phyloP scores from a whole-genome alignment of 2,888 invertebrate genomes.

The Tetramorium bicarinatum region DNA sequence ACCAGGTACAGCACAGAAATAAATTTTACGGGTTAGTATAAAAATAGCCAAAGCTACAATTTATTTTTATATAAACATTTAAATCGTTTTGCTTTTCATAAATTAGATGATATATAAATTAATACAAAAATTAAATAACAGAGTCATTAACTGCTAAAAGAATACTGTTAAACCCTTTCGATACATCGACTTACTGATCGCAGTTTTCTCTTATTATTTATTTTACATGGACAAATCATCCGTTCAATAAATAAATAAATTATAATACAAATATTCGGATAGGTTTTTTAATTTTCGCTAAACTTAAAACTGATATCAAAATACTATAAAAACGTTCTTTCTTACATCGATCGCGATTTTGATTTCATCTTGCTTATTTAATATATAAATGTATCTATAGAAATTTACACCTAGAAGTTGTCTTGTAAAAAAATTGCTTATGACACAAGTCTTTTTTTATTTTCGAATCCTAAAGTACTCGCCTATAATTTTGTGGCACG shows the following conservation, averaged over 20 bases:
- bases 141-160: constrained; percentile 27
- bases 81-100: neutral
- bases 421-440: neutral
- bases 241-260: constrained; percentile 34
- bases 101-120: constrained; percentile 31
- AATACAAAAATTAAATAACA: constrained; percentile 47
- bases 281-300: neutral
- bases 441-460: neutral
- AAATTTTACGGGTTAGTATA: constrained; percentile 16
- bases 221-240: neutral
- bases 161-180: constrained; percentile 43
- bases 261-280: neutral
- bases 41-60: constrained; percentile 39
- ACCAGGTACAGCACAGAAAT: constrained; percentile 2
- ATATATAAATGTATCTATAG: neutral
- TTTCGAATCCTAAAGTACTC: neutral
- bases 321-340: constrained; percentile 18
- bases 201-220: constrained; percentile 16
- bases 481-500: neutral
- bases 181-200: neutral
- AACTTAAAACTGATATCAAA: constrained; percentile 18
- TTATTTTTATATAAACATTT: constrained; percentile 44
- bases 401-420: neutral
- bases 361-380: neutral
- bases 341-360: neutral